Base-by-base conservation (phyloP, 2,888 invertebrate species). In the Dinocampus coccinellae region DNA sequence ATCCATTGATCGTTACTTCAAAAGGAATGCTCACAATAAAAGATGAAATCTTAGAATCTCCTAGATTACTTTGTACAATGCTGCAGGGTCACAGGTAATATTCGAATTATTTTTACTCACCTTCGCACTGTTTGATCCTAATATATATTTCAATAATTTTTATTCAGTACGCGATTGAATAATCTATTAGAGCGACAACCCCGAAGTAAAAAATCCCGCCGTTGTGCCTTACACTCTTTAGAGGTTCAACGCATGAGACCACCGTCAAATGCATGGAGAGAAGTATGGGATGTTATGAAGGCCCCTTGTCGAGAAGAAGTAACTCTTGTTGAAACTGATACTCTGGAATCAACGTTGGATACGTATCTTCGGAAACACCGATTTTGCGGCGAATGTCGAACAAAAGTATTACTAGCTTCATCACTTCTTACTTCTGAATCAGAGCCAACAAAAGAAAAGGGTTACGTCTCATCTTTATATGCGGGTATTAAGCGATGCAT, bases 301-400 rank as follows among this genome's bases (percentile, higher is more conserved):
- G 89, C 92, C 53, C 92, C 93, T 65, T 95, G 95, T 82, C 91
- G 93, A 68, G 93, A 94, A 81, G 96, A 97, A 88, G 93, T 97
- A 78, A 94, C 96, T 57, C 92, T 96, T 63, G 94, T 97, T 69
- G 95, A 97, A 88, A 94, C 94, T 77, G 93, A 93, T 83, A 93
- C 93, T 77, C 89, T 97, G 74, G 93, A 95, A 82, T 93, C 93
- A 74, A 97, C 97, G 16, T 90, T 97, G 47, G 96, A 97, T 83
- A 94, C 93, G 78, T 97, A 97, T 88, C 90, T 97, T 73, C 92
- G 95, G 79, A 97, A 97, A 89, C 97, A 97, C 87, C 92, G 96
- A 79, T 97, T 97, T 88, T 97, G 97, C 85, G 93, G 94, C 2
- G 97, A 97, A 85, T 97, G 97, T 86, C 94, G 96, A 80, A 95